Conservation (phyloP, 2,888 invertebrate species). For the Phortica magna region DNA sequence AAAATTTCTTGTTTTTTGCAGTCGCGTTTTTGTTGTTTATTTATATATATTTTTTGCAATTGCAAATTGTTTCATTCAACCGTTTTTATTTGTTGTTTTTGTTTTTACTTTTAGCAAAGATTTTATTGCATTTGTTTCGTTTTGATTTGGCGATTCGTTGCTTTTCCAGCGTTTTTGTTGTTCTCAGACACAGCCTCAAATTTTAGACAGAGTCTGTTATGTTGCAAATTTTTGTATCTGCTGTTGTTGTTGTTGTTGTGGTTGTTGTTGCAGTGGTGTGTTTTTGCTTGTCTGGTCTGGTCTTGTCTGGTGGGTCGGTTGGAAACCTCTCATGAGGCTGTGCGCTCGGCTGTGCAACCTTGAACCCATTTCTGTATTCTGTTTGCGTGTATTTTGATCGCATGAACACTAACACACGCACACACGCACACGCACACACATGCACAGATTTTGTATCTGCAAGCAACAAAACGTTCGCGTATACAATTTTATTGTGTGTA, state of each 20-base stretch:
- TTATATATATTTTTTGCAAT: not conserved
- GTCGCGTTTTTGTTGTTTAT: conserved; percentile 17
- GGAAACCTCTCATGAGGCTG: conserved; percentile 20
- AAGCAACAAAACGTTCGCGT: conserved; percentile 5
- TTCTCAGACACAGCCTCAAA: not conserved
- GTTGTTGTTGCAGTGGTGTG: not conserved
- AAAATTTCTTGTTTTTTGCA: conserved; percentile 56
- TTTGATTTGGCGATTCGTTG: conserved; percentile 29
- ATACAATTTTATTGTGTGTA: conserved; percentile 7
- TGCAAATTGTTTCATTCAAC: conserved; percentile 21
- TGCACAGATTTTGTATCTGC: not conserved
- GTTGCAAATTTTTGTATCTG: not conserved
- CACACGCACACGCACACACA: not conserved
- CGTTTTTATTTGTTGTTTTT: conserved; percentile 18
- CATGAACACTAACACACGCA: not conserved
- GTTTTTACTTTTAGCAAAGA: not conserved
- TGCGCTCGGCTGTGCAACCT: conserved; percentile 7
- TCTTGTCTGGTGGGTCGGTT: conserved; percentile 26
- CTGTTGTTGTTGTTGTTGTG: not conserved
- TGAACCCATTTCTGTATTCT: conserved; percentile 24
- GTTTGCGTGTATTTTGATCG: conserved; percentile 1
- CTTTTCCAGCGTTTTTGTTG: not conserved
- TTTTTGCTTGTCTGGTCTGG: not conserved
- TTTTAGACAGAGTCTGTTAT: not conserved
- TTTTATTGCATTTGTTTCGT: conserved; percentile 26